These are phyloP conservation scores for Pterostichus madidus DNA, from an alignment of 2,888 invertebrate species.

Conservation along the genomic window DNA sequence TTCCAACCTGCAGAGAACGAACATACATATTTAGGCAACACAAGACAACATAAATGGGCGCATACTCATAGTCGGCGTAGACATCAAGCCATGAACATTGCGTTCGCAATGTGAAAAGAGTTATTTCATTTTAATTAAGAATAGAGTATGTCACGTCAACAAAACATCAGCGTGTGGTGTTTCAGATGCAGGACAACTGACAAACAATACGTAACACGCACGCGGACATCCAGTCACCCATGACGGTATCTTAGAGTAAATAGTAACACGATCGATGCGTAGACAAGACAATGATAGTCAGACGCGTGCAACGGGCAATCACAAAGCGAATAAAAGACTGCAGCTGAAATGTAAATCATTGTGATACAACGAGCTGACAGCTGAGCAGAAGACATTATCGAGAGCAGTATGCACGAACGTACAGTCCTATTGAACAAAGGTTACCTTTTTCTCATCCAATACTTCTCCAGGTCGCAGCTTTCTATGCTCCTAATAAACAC, in stretches of 20 bases:
- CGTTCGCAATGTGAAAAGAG: constrained; percentile 48
- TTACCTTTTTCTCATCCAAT: constrained; percentile 96
- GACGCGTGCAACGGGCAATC: constrained; percentile 63
- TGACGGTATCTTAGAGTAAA: constrained; percentile 19
- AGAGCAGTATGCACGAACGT: constrained; percentile 70
- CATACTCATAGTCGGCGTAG: constrained; percentile 52
- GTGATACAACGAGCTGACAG: no score
- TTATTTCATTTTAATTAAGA: constrained; percentile 52
- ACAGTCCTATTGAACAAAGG: constrained; percentile 69
- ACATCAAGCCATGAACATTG: constrained; percentile 60
- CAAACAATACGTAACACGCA: no score
- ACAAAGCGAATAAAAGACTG: constrained; percentile 58
- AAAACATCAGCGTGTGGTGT: constrained; percentile 45
- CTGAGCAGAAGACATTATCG: constrained; percentile 71
- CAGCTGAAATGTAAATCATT: constrained; percentile 71
- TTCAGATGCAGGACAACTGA: no score
- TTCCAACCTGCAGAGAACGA: constrained; percentile 82
- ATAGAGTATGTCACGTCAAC: not conserved
- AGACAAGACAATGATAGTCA: constrained; percentile 41
- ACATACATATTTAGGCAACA: constrained; percentile 67
- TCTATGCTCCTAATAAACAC: constrained; percentile 86
- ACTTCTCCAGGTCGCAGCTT: constrained; percentile 97
- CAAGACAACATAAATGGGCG: constrained; percentile 63
- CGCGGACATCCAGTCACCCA: constrained; percentile 16
- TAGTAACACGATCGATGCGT: constrained; percentile 45